Percentiles rank a stretch among this genome's conserved stretches.
phyloP scores from a whole-genome alignment of 2,797 vertebrate species.

The Lophotriccus pileatus region DNA sequence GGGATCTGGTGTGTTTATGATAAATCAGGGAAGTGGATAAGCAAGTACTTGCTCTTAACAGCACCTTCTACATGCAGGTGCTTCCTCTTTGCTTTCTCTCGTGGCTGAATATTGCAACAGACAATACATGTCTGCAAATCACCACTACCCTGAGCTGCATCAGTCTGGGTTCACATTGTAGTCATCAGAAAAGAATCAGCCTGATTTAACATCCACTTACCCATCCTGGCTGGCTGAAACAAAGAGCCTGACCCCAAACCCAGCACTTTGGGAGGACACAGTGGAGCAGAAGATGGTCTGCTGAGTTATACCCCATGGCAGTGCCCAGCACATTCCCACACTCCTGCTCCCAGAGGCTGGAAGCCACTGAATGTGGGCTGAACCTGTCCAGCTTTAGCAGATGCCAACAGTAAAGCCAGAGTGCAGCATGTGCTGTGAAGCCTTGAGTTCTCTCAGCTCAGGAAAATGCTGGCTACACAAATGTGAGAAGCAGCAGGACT shows the following conservation, averaged over 20 bases:
- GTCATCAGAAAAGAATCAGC: background rate
- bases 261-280: background rate
- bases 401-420: background rate
- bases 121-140: background rate
- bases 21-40: background rate
- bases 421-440: background rate
- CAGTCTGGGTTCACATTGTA: background rate
- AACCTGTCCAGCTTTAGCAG: background rate
- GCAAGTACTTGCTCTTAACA: background rate
- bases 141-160: background rate
- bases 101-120: background rate
- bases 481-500: background rate
- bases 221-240: background rate
- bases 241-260: background rate
- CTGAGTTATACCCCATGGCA: background rate
- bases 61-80: background rate
- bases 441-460: background rate
- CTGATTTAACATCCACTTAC: background rate
- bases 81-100: background rate
- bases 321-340: background rate
- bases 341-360: background rate
- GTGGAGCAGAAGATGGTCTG: background rate
- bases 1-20: background rate
- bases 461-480: background rate
- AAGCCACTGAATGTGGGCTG: background rate